These are phyloP conservation scores for Alentia gelatinosa DNA, from an alignment of 2,888 invertebrate genomes.

Conservation along the genomic window DNA sequence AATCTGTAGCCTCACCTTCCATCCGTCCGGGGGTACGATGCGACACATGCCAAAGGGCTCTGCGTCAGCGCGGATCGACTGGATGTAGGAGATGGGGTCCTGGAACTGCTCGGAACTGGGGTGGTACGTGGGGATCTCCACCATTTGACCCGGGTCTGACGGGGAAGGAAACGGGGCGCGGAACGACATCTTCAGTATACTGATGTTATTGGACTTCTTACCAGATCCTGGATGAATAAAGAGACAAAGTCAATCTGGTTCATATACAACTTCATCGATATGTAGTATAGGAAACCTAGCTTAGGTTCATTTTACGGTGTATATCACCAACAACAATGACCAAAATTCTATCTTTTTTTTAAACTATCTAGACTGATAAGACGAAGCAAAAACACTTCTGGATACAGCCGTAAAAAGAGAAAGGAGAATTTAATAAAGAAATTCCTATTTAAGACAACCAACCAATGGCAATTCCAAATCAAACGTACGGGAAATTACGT, in stretches of 20 bases:
- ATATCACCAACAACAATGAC: too few species aligned
- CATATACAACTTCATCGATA: neutral
- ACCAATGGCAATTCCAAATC: too few species aligned
- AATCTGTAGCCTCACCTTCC: conserved; percentile 74
- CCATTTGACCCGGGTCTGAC: conserved; percentile 4
- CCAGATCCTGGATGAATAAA: conserved; percentile 23
- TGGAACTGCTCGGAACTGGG: conserved; percentile 91
- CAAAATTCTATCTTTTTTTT: too few species aligned
- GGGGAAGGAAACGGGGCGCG: conserved; percentile 53
- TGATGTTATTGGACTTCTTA: conserved; percentile 3
- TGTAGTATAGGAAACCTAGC: too few species aligned
- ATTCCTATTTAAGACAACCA: too few species aligned
- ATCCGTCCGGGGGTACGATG: conserved; percentile 88
- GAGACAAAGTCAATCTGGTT: neutral
- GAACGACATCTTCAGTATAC: conserved; percentile 40
- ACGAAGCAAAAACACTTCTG: too few species aligned
- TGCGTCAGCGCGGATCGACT: conserved; percentile 88
- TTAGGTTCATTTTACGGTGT: too few species aligned
- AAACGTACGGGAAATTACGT: neutral
- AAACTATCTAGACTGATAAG: too few species aligned
- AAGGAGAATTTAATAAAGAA: too few species aligned
- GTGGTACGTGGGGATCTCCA: conserved; percentile 84
- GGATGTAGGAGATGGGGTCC: conserved; percentile 92
- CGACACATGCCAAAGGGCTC: conserved; percentile 92
- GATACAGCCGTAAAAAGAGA: too few species aligned